Conservation (phyloP, 2,797 vertebrate species). For the Neostethus bicornis region DNA sequence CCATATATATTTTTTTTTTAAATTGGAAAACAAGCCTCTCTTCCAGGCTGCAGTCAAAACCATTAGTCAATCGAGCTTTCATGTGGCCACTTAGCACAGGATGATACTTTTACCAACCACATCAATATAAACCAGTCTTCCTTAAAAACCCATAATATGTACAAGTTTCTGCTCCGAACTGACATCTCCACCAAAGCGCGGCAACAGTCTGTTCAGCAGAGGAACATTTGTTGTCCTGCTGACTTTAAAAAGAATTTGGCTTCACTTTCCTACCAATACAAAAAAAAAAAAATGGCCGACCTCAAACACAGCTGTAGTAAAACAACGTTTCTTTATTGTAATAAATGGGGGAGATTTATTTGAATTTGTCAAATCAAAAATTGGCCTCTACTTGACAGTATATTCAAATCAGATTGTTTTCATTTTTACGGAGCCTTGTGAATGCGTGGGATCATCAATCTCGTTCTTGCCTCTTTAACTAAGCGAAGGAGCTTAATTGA, state of each 20-base stretch:
- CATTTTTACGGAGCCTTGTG: no score
- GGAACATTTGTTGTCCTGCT: slow-evolving; percentile 35
- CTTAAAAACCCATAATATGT: slow-evolving; percentile 43
- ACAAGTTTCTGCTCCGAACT: slow-evolving; percentile 42
- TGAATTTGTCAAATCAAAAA: no score
- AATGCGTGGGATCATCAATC: no score
- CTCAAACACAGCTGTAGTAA: slow-evolving; percentile 5
- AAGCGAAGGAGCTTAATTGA: no score
- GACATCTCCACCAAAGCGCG: slow-evolving; percentile 25
- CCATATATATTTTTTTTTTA: slow-evolving; percentile 12
- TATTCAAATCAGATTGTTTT: no score
- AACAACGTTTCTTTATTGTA: background rate
- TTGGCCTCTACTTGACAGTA: no score
- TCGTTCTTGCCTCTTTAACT: no score
- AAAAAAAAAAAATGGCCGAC: slow-evolving; percentile 20
- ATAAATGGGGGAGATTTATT: no score
- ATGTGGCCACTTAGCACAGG: slow-evolving; percentile 61
- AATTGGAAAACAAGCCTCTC: slow-evolving; percentile 43
- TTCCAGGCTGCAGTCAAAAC: slow-evolving; percentile 37
- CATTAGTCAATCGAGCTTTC: slow-evolving; percentile 38
- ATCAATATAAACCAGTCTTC: slow-evolving; percentile 59
- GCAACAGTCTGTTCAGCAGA: slow-evolving; percentile 18
- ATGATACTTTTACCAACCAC: slow-evolving; percentile 62
- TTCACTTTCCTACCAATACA: slow-evolving; percentile 29
- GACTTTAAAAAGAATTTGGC: slow-evolving; percentile 32